Percentiles rank a stretch among this genome's conserved stretches.
Evolutionary conservation across 2,797 vertebrate species (phyloP).

Genomic region (Ataeniobius toweri): DNA sequence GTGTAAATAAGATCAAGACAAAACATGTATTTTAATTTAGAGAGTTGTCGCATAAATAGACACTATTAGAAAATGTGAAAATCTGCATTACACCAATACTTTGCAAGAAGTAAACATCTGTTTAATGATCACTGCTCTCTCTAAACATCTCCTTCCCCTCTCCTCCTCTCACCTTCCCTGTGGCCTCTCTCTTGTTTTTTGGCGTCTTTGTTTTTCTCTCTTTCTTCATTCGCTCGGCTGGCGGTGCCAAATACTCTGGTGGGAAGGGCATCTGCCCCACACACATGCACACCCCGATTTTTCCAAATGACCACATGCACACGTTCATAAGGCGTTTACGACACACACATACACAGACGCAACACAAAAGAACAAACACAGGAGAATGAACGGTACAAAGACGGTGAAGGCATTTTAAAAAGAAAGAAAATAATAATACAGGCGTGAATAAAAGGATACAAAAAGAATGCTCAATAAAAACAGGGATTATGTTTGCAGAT

Average conservation of each 20-base stretch:
- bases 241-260: conserved; percentile 86
- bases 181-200: conserved; percentile 84
- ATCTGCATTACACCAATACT: not conserved
- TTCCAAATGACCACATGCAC: conserved; percentile 61
- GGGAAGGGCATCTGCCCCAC: conserved; percentile 85
- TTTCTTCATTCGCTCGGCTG: conserved; percentile 85
- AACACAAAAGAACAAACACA: conserved; percentile 49
- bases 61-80: not conserved
- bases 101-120: conserved; percentile 8
- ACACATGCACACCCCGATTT: conserved; percentile 61
- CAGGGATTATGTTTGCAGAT: conserved; percentile 46
- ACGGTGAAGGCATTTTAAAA: conserved; percentile 60
- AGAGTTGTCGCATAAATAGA: conserved; percentile 3
- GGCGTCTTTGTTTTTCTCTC: conserved; percentile 85
- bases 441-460: conserved; percentile 63
- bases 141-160: conserved; percentile 12
- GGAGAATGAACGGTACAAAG: conserved; percentile 65
- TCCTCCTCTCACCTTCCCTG: conserved; percentile 84
- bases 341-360: conserved; percentile 54
- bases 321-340: conserved; percentile 43
- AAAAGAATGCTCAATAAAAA: conserved; percentile 66
- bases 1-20: conserved; percentile 17
- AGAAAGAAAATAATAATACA: conserved; percentile 50
- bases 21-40: conserved; percentile 26
- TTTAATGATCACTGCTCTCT: conserved; percentile 12